These are phyloP conservation scores for Notothenia rossii DNA, from an alignment of 2,113 vertebrate genomes.

Conservation along the genomic window DNA sequence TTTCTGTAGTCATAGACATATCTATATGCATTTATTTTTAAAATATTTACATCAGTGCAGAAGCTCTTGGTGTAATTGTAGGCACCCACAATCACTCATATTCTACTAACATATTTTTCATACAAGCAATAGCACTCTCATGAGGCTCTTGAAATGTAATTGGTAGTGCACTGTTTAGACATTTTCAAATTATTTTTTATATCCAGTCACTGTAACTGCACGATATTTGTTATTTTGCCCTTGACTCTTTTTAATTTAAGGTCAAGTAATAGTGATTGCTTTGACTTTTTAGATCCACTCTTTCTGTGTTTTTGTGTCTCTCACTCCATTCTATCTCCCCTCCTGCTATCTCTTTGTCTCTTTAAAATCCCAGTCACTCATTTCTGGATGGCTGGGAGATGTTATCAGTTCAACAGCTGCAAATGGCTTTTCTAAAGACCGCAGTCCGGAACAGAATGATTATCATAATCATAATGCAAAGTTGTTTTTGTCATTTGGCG, in stretches of 20 bases:
- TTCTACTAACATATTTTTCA: neutral
- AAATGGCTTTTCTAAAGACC: constrained; percentile 78
- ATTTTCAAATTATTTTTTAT: neutral
- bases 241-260: neutral
- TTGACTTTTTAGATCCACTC: neutral
- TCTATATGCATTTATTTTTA: too few relatives aligned
- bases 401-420: constrained; percentile 59
- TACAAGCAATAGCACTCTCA: neutral
- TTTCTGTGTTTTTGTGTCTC: neutral
- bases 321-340: neutral
- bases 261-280: neutral
- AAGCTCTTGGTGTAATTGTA: neutral
- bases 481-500: constrained; percentile 66
- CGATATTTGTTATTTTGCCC: neutral
- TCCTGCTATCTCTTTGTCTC: constrained; percentile 18
- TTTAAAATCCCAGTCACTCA: constrained; percentile 48
- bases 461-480: constrained; percentile 64
- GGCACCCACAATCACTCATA: neutral
- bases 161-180: neutral
- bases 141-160: neutral
- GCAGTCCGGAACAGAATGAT: constrained; percentile 68
- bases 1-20: neutral
- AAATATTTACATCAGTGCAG: neutral
- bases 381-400: constrained; percentile 39
- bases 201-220: neutral